These are phyloP conservation scores for Gobiocypris rarus DNA, from an alignment of 2,113 vertebrate genomes.

Conservation along the genomic window DNA sequence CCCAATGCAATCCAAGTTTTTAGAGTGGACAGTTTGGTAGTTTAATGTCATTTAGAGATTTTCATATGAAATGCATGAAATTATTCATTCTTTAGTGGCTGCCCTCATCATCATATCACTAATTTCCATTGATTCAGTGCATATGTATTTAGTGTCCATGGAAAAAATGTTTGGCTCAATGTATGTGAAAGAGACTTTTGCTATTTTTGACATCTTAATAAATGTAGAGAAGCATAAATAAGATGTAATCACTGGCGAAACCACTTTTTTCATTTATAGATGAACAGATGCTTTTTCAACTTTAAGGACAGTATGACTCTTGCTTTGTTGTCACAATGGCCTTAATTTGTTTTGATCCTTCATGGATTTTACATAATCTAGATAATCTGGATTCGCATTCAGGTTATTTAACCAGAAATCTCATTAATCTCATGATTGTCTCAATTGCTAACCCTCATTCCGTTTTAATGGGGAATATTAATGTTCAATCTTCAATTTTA, in stretches of 20 bases:
- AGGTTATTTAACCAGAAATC: not conserved
- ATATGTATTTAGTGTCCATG: conserved; percentile 19
- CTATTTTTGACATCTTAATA: conserved; percentile 33
- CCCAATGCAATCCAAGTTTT: not conserved
- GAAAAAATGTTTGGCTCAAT: not conserved
- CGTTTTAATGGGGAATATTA: not conserved
- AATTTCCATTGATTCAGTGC: conserved; percentile 7
- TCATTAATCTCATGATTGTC: not conserved
- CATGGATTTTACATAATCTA: conserved; percentile 31
- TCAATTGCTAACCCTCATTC: not conserved
- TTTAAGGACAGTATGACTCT: not conserved
- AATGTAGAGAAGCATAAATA: conserved; percentile 19
- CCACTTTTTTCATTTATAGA: not conserved
- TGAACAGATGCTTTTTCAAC: not conserved
- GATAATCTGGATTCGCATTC: conserved; percentile 26
- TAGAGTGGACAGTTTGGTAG: not conserved
- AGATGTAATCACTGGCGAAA: not conserved
- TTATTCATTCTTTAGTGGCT: conserved; percentile 7
- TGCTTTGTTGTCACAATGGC: not conserved
- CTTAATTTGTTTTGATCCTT: conserved; percentile 31
- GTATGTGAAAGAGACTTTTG: conserved; percentile 28
- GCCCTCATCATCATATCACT: conserved; percentile 16
- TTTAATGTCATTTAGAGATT: not conserved
- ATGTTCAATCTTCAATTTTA: not conserved
- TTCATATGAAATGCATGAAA: conserved; percentile 8